Evolutionary conservation across 2,888 invertebrate genomes (phyloP), one percentile per base, ranked within the genome.

Genomic region (Nezara viridula): DNA sequence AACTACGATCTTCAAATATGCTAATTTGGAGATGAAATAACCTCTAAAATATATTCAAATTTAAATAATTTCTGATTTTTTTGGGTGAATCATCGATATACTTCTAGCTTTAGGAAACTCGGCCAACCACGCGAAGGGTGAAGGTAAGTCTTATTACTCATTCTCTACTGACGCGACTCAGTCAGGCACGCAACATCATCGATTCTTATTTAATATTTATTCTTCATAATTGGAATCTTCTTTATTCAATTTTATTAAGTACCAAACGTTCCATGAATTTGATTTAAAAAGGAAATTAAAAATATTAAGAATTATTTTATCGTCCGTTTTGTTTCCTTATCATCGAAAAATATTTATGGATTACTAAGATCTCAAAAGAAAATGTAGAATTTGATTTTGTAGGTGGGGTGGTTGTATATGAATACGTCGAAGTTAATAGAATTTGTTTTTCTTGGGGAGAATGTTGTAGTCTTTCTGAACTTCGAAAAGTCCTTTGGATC

Each of bases 161-260:
- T 73, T 73, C 66, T 32, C 32, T 73, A 32, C 66, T 19, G 19
- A 37, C 66, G 66, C 32, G 55, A n/a, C 52, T 4, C 52, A 5
- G 3, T 21, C 52, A 21, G 16, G 14, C 66, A 73, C 66, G 66
- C 66, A 73, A 73, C 37, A 7, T 9, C 66, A 73, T 73, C 37
- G 66, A 73, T 73, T 73, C 66, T 19, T 73, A 73, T 73, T 73
- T 73, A 73, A 73, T 73, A 73, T 73, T 73, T 73, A 73, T 16
- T 21, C 21, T 73, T 73, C 66, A 73, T 73, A 73, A 37, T 73
- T 32, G 66, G 66, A 73, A 37, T 73, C 32, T 1, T 73, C 66
- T 37, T 37, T 60, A 27, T 12, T 60, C 60, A 60, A 16, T 60
- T 60, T 14, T 27, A n/a, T 60, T 27, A 27, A 60, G 27, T 27